Conservation (phyloP, 2,113 vertebrate genomes). For the Psittacara wagleri region DNA sequence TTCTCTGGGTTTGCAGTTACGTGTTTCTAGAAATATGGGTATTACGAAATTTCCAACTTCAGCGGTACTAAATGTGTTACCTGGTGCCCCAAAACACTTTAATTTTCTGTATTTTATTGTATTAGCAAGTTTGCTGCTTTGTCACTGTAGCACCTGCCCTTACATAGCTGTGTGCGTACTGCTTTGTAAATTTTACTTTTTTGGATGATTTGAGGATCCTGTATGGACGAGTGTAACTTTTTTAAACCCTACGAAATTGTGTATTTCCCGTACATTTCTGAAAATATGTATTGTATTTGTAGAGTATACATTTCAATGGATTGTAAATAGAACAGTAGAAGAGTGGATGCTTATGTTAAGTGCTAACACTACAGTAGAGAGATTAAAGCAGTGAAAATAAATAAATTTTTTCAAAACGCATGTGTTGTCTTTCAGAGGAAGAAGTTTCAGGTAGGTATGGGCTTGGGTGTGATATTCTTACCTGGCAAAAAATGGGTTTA, state of each 20-base stretch:
- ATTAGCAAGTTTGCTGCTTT: slow-evolving; percentile 68
- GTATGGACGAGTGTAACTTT: slow-evolving; percentile 68
- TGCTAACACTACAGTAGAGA: slow-evolving; percentile 80
- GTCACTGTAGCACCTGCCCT: slow-evolving; percentile 64
- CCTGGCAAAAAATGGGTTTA: neutral
- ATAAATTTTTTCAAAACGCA: slow-evolving; percentile 50
- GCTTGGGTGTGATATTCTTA: neutral
- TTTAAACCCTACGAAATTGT: slow-evolving; percentile 58
- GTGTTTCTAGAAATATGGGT: slow-evolving; percentile 70
- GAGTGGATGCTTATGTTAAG: slow-evolving; percentile 70
- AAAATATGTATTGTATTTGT: slow-evolving; percentile 78
- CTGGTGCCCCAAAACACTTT: slow-evolving; percentile 68
- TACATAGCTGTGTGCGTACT: slow-evolving; percentile 70
- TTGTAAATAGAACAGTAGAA: slow-evolving; percentile 76
- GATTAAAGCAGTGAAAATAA: slow-evolving; percentile 74
- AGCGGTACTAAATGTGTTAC: slow-evolving; percentile 74
- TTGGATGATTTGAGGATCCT: slow-evolving; percentile 61
- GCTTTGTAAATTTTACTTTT: slow-evolving; percentile 66
- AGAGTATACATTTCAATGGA: slow-evolving; percentile 67
- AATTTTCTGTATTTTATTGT: slow-evolving; percentile 70
- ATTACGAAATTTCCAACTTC: slow-evolving; percentile 61
- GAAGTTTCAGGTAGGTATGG: neutral
- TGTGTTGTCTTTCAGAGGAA: neutral
- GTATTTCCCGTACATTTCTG: slow-evolving; percentile 66
- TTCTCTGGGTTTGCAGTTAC: slow-evolving; percentile 72